Percentiles rank a stretch among this genome's conserved stretches.
Evolutionary conservation across 2,888 invertebrate species (phyloP).

Genomic region (Noctua comes): DNA sequence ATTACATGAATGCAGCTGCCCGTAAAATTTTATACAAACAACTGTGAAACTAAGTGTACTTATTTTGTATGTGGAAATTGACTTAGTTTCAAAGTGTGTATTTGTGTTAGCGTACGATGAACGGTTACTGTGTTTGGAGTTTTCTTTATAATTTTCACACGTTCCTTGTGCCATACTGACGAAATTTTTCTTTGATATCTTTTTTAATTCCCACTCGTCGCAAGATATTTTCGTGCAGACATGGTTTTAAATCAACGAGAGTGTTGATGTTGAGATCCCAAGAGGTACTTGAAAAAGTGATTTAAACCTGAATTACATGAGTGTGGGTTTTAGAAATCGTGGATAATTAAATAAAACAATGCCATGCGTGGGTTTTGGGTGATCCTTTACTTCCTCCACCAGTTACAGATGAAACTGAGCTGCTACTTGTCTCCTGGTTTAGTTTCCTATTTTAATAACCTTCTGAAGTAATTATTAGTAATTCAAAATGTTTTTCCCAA

Average conservation of each 20-base stretch:
- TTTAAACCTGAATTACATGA: background rate
- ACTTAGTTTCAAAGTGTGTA: slow-evolving; percentile 52
- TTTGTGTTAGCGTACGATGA: slow-evolving; percentile 37
- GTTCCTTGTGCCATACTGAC: background rate
- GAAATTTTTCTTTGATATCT: background rate
- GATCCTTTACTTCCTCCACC: background rate
- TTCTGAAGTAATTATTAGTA: background rate
- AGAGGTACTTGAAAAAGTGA: slow-evolving; percentile 1
- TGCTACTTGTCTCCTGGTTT: background rate
- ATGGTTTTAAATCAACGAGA: slow-evolving; percentile 6
- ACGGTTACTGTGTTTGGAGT: slow-evolving; percentile 37
- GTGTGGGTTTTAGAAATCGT: background rate
- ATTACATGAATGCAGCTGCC: slow-evolving; percentile 64
- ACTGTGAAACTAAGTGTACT: slow-evolving; percentile 58
- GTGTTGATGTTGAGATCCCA: background rate
- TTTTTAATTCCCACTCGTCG: background rate
- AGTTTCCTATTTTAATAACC: background rate
- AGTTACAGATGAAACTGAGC: background rate
- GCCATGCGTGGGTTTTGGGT: background rate
- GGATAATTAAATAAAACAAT: background rate
- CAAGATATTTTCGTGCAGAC: background rate
- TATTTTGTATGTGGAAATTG: slow-evolving; percentile 57
- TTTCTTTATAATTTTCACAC: slow-evolving; percentile 16
- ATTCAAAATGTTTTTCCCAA: background rate
- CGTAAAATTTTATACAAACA: slow-evolving; percentile 70